phyloP scores from a whole-genome alignment of 2,113 vertebrate genomes.

The Chinchilla lanigera region DNA sequence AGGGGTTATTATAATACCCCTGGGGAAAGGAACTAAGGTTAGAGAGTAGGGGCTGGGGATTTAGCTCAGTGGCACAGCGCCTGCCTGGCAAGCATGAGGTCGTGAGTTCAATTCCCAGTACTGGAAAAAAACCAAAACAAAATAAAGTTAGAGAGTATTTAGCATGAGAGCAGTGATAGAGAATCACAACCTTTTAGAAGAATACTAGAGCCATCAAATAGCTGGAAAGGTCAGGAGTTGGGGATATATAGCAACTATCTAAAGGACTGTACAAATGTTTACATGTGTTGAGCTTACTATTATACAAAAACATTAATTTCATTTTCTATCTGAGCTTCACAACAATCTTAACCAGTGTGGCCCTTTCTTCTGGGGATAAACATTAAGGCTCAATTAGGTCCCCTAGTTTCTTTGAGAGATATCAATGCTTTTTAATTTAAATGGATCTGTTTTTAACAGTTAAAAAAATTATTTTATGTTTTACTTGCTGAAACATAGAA shows the following conservation, averaged over 20 bases:
- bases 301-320: neutral
- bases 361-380: neutral
- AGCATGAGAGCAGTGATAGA: neutral
- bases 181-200: neutral
- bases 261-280: neutral
- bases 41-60: too few relatives aligned
- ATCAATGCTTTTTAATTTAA: neutral
- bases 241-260: neutral
- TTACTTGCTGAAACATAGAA: neutral
- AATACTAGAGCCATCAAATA: neutral
- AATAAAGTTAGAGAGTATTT: neutral
- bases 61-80: too few relatives aligned
- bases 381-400: neutral
- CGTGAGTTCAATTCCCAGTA: too few relatives aligned
- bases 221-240: neutral
- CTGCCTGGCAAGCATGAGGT: too few relatives aligned
- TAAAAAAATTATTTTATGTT: neutral
- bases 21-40: neutral
- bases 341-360: neutral
- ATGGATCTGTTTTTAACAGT: neutral
- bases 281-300: slow-evolving; percentile 1
- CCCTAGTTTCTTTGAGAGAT: slow-evolving; percentile 7
- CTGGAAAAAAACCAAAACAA: too few relatives aligned
- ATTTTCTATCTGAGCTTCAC: neutral
- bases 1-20: neutral